These are phyloP conservation scores for Dendrocincla tyrannina DNA, from an alignment of 2,797 vertebrate species.

Conservation along the genomic window DNA sequence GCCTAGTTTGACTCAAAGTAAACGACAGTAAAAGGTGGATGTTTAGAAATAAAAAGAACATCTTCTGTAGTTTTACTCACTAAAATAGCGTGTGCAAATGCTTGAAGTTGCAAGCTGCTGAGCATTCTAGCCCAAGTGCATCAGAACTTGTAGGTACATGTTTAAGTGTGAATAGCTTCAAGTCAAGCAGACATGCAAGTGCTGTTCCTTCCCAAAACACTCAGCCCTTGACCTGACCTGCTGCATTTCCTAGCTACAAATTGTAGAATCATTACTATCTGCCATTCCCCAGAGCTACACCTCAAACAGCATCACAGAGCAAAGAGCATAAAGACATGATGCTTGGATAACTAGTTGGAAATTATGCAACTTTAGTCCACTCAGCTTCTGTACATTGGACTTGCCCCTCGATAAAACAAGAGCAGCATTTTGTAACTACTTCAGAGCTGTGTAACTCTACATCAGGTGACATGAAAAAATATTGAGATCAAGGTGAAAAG, in stretches of 20 bases:
- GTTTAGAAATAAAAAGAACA: not conserved
- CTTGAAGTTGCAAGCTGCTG: not conserved
- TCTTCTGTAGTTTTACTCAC: not conserved
- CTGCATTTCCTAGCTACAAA: not conserved
- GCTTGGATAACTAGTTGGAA: not conserved
- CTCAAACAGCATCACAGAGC: not conserved
- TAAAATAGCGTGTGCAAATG: not conserved
- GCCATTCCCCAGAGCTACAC: not conserved
- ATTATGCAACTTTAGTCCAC: not conserved
- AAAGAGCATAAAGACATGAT: not conserved
- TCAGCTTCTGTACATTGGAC: not conserved
- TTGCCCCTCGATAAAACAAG: not conserved
- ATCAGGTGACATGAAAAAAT: not conserved
- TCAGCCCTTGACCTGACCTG: not conserved
- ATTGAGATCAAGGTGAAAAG: not conserved
- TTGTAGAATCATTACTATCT: not conserved
- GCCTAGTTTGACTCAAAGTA: not conserved
- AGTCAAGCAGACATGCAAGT: not conserved
- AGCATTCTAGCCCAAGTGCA: not conserved
- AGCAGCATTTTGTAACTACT: not conserved
- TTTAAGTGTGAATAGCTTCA: not conserved
- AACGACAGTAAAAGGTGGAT: not conserved
- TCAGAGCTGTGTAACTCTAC: not conserved
- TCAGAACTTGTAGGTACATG: not conserved
- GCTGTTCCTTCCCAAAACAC: not conserved